These are phyloP conservation scores for Dryobates pubescens DNA, from an alignment of 2,797 vertebrate species.

Conservation along the genomic window DNA sequence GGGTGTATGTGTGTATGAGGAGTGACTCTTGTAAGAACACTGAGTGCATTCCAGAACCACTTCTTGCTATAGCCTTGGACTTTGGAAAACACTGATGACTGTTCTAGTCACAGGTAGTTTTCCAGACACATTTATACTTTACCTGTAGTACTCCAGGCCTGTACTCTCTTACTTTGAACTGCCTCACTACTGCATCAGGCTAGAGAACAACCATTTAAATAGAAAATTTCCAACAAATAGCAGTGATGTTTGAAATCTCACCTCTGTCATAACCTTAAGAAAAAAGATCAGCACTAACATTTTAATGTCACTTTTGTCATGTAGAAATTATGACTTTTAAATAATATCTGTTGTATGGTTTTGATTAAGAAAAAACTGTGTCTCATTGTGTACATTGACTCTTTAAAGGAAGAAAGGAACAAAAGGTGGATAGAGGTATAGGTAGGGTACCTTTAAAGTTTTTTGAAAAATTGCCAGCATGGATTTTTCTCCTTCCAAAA, in stretches of 20 bases:
- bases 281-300: neutral
- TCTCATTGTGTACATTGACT: neutral
- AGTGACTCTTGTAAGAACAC: neutral
- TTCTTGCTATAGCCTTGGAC: conserved; percentile 35
- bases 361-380: neutral
- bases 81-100: conserved; percentile 44
- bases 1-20: neutral
- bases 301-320: neutral
- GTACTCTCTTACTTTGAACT: neutral
- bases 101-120: conserved; percentile 23
- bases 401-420: conserved; percentile 1
- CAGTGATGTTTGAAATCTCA: neutral
- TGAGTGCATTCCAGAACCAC: conserved; percentile 18
- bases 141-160: neutral
- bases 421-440: neutral
- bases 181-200: neutral
- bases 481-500: conserved; percentile 1
- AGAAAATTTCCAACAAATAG: neutral
- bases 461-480: conserved; percentile 21
- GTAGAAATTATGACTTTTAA: neutral
- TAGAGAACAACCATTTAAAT: neutral
- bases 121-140: conserved; percentile 30
- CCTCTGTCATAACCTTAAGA: neutral
- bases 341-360: neutral
- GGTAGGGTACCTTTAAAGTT: neutral